Percentiles rank a stretch among this genome's conserved stretches.
Evolutionary conservation across 2,113 vertebrate genomes (phyloP).

Genomic region (Prinia subflava): DNA sequence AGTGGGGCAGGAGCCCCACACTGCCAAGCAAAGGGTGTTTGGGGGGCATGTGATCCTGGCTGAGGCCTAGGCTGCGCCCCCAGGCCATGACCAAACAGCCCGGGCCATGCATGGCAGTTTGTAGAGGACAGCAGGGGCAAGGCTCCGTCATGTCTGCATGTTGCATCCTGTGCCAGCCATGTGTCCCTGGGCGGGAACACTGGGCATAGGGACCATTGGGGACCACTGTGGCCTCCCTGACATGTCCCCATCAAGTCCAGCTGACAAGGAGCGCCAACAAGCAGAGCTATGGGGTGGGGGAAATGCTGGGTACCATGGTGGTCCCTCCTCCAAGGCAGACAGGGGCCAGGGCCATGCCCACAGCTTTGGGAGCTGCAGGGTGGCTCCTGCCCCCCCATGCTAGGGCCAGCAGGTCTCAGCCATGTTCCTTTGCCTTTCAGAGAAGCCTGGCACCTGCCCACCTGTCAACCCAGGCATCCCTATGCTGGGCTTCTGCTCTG

Average conservation of each 20-base stretch:
- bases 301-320: rapidly evolving
- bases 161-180: neutral
- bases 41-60: rapidly evolving
- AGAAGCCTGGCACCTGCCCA: slow-evolving; percentile 48
- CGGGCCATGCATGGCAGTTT: rapidly evolving
- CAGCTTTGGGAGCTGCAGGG: neutral
- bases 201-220: rapidly evolving
- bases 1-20: neutral
- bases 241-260: rapidly evolving
- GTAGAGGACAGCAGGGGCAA: neutral
- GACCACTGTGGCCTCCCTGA: neutral
- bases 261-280: rapidly evolving
- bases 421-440: neutral
- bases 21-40: neutral
- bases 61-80: neutral
- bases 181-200: rapidly evolving
- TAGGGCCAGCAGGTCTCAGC: neutral
- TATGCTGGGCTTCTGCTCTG: neutral
- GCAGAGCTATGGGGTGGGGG: neutral
- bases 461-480: neutral
- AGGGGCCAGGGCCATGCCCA: neutral
- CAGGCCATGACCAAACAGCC: rapidly evolving
- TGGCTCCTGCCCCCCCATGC: neutral
- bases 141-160: rapidly evolving
- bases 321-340: neutral